These are phyloP conservation scores for Climacteris rufus DNA, from an alignment of 2,113 vertebrate genomes.

Conservation along the genomic window DNA sequence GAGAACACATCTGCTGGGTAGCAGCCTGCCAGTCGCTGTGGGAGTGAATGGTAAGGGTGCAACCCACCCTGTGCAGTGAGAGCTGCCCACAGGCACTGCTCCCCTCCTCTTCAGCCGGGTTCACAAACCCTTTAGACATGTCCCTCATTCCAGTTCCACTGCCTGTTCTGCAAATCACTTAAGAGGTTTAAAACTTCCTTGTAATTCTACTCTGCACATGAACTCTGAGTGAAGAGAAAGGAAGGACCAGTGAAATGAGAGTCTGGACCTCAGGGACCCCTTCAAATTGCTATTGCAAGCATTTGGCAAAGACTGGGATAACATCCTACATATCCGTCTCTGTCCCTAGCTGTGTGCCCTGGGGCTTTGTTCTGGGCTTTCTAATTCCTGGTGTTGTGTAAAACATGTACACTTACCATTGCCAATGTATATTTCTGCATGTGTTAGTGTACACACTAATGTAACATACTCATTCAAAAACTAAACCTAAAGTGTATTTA, in stretches of 20 bases:
- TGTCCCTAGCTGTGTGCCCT: slow-evolving; percentile 16
- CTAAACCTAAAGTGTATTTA: not conserved
- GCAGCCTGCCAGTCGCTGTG: fast-evolving
- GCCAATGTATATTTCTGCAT: not conserved
- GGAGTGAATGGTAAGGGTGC: fast-evolving
- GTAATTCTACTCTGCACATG: slow-evolving; percentile 55
- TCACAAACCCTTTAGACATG: not conserved
- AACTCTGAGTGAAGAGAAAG: slow-evolving; percentile 33
- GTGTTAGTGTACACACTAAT: not conserved
- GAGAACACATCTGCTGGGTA: not conserved
- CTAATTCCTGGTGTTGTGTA: not conserved
- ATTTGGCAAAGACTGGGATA: slow-evolving; percentile 48
- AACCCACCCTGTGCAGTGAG: not conserved
- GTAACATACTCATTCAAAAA: not conserved
- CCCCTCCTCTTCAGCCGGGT: not conserved
- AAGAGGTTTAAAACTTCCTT: slow-evolving; percentile 56
- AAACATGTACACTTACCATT: not conserved
- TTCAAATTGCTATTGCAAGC: slow-evolving; percentile 55
- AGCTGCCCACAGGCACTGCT: not conserved
- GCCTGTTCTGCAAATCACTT: slow-evolving; percentile 38
- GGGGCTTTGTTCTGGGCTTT: slow-evolving; percentile 30
- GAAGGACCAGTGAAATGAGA: slow-evolving; percentile 36
- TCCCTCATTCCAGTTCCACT: not conserved
- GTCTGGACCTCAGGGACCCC: slow-evolving; percentile 30
- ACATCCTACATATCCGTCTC: slow-evolving; percentile 54